Evolutionary conservation across 1,140 invertebrate genomes (phyloP).

Genomic region (Rhyacophila brunnea): DNA sequence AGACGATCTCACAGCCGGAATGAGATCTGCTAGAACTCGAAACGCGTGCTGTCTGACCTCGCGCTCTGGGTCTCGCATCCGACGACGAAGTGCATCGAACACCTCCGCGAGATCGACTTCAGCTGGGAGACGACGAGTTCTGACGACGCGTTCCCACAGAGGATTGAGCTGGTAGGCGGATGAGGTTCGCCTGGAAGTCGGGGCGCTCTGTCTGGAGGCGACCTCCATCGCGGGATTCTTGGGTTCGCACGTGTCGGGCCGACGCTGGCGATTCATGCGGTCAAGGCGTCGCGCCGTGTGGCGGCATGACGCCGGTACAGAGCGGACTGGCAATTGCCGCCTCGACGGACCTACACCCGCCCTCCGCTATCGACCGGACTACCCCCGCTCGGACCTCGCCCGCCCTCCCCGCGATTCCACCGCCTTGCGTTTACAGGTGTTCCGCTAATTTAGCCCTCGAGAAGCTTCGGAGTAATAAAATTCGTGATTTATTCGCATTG

Average conservation of each 20-base stretch:
- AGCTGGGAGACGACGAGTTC: conserved; percentile 58
- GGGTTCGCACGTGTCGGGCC: conserved; percentile 5
- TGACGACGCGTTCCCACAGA: conserved; percentile 72
- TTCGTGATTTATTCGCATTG: no score
- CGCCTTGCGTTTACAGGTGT: conserved; percentile 10
- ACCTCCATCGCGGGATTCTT: conserved; percentile 12
- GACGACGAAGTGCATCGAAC: conserved; percentile 66
- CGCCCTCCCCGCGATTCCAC: conserved; percentile 6
- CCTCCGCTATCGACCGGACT: no score
- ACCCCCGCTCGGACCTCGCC: background rate
- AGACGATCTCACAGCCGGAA: conserved; percentile 64
- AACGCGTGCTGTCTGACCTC: conserved; percentile 77
- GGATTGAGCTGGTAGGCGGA: conserved; percentile 60
- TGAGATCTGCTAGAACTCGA: conserved; percentile 69
- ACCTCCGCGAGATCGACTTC: conserved; percentile 63
- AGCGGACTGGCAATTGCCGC: conserved; percentile 9
- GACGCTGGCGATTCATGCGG: conserved; percentile 2
- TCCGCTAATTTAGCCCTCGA: conserved; percentile 4
- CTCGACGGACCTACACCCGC: background rate
- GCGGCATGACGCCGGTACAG: conserved; percentile 1
- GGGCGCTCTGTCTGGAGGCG: conserved; percentile 14
- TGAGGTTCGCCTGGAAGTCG: conserved; percentile 14
- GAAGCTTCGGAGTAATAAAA: background rate
- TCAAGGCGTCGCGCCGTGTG: background rate
- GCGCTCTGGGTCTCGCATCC: conserved; percentile 76